A percentile compares a stretch with the other conserved stretches of the same genome.
Conservation (phyloP, 2,797 vertebrate species). For the Sphaeramia orbicularis region DNA sequence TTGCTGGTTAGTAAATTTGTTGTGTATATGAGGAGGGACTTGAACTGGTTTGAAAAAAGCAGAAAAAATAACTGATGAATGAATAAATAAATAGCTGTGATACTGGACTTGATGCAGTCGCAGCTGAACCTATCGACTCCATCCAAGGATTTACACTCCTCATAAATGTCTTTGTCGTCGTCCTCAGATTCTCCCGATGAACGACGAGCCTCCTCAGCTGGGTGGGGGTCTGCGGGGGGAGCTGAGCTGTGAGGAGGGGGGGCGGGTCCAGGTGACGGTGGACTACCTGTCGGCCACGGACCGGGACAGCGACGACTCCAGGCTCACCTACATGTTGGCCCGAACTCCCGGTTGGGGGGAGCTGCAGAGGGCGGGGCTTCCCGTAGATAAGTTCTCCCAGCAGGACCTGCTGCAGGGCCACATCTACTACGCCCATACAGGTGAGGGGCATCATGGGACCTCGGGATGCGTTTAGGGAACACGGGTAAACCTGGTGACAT, state of each 20-base stretch:
- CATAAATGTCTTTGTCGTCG: not conserved
- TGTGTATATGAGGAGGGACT: no score
- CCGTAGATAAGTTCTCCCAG: constrained; percentile 83
- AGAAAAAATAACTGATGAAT: no score
- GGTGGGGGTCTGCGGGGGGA: constrained; percentile 64
- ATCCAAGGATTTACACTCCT: not conserved
- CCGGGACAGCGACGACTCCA: constrained; percentile 77
- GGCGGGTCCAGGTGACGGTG: constrained; percentile 69
- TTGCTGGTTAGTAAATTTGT: no score
- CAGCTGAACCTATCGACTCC: no score
- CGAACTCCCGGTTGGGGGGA: constrained; percentile 66
- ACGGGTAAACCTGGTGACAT: no score
- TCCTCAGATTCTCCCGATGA: constrained; percentile 75
- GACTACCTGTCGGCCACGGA: constrained; percentile 80
- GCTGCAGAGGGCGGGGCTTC: constrained; percentile 71
- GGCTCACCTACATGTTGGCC: constrained; percentile 78
- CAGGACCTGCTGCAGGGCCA: constrained; percentile 81
- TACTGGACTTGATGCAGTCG: no score
- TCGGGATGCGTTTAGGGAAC: not conserved
- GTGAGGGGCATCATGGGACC: constrained; percentile 43
- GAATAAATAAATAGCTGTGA: no score
- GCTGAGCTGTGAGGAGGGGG: constrained; percentile 75
- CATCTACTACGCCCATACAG: constrained; percentile 80
- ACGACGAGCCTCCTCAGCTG: constrained; percentile 81
- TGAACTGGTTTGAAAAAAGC: no score